These are phyloP conservation scores for Mus minutoides DNA, from an alignment of 2,797 vertebrate genomes.

Conservation along the genomic window DNA sequence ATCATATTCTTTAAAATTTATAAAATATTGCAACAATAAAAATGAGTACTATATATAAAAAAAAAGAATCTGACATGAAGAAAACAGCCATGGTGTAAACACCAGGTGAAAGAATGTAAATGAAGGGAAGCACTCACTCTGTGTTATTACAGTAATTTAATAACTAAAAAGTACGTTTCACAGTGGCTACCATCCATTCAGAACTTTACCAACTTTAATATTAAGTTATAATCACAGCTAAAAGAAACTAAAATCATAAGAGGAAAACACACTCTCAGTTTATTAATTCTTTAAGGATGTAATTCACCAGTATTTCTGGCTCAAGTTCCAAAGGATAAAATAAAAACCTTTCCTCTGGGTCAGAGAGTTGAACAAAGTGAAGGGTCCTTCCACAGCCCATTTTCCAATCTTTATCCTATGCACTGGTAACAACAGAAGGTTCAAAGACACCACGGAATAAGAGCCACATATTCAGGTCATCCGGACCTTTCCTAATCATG, in stretches of 20 bases:
- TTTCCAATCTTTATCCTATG: slow-evolving; percentile 4
- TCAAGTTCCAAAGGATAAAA: slow-evolving; percentile 38
- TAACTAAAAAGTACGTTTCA: slow-evolving; percentile 26
- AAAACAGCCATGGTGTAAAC: slow-evolving; percentile 1
- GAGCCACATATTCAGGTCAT: neutral
- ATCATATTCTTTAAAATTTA: too few species aligned
- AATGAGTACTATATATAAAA: too few species aligned
- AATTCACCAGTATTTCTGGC: slow-evolving; percentile 49
- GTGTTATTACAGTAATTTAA: slow-evolving; percentile 7
- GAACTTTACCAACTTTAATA: slow-evolving; percentile 40
- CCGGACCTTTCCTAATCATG: neutral
- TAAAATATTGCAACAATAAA: too few species aligned
- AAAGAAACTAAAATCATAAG: slow-evolving; percentile 37
- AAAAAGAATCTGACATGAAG: slow-evolving; percentile 17
- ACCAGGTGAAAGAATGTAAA: slow-evolving; percentile 8
- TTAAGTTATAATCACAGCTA: slow-evolving; percentile 29
- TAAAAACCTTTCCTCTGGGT: neutral
- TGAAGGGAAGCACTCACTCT: neutral
- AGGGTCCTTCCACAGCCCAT: neutral
- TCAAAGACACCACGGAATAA: neutral
- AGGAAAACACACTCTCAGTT: neutral
- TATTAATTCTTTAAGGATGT: slow-evolving; percentile 53
- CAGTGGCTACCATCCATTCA: neutral
- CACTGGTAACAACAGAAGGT: neutral
- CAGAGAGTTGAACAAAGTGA: neutral